Evolutionary conservation across 2,797 vertebrate genomes (phyloP).

Genomic region (Hippopotamyrus pictus): DNA sequence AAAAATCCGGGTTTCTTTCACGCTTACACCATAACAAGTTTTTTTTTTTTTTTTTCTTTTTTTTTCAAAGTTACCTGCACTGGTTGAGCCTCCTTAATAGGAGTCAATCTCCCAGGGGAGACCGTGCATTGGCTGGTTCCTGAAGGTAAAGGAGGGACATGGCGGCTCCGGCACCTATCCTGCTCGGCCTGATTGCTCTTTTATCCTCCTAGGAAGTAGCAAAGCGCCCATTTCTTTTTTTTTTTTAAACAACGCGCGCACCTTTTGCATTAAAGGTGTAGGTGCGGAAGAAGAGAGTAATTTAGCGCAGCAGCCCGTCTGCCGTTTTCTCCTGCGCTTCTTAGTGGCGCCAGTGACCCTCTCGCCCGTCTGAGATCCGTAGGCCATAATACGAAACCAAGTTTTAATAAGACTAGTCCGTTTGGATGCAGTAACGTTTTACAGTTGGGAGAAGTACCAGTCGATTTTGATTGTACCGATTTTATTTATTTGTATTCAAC

Average conservation of each 20-base stretch:
- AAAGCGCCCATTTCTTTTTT: constrained; percentile 19
- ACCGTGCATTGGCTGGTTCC: constrained; percentile 64
- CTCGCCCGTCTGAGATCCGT: neutral
- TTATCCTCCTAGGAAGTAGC: constrained; percentile 48
- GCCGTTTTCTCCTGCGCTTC: neutral
- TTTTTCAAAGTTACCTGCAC: constrained; percentile 79
- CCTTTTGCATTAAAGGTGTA: constrained; percentile 25
- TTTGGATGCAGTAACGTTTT: neutral
- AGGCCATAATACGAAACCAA: neutral
- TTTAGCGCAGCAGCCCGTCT: neutral
- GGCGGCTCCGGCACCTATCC: constrained; percentile 37
- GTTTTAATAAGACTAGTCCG: neutral
- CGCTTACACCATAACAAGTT: constrained; percentile 74
- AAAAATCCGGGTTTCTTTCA: constrained; percentile 67
- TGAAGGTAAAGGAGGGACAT: constrained; percentile 80
- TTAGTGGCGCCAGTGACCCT: neutral
- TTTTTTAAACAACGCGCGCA: constrained; percentile 17
- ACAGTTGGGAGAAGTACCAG: neutral
- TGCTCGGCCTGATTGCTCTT: constrained; percentile 59
- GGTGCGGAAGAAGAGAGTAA: neutral
- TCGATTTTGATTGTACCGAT: neutral
- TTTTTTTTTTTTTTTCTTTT: constrained; percentile 44
- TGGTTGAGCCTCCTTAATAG: constrained; percentile 63
- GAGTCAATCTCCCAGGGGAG: constrained; percentile 50
- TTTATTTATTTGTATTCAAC: neutral